Percentiles rank a stretch among this genome's conserved stretches.
phyloP scores from a whole-genome alignment of 2,888 invertebrate species.

The Omphaloscelis lunosa region DNA sequence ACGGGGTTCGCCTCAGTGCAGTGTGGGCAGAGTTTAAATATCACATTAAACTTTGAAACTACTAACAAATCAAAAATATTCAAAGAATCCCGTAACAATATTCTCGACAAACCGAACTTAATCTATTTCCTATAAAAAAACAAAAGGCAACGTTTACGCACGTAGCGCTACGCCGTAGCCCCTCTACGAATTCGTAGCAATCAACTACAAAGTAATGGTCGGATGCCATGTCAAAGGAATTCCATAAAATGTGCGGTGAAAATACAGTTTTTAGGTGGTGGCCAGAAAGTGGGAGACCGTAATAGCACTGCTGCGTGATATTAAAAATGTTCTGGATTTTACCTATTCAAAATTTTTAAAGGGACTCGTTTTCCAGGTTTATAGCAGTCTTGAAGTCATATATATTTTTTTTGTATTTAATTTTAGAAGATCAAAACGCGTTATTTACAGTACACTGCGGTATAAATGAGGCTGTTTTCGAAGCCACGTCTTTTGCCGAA shows the following conservation, averaged over 20 bases:
- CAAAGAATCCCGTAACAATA: neutral
- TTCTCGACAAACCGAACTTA: slow-evolving; percentile 38
- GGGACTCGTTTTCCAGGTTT: neutral
- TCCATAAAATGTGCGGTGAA: slow-evolving; percentile 80
- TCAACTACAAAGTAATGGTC: slow-evolving; percentile 85
- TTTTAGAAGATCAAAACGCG: neutral
- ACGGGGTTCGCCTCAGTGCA: neutral
- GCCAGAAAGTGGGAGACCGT: slow-evolving; percentile 49
- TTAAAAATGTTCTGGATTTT: slow-evolving; percentile 31
- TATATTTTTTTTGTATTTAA: neutral
- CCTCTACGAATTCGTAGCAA: slow-evolving; percentile 80
- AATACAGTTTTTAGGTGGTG: slow-evolving; percentile 64
- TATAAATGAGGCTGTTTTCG: slow-evolving; percentile 41
- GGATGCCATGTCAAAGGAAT: slow-evolving; percentile 89
- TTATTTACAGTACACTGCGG: neutral
- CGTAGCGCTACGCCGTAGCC: slow-evolving; percentile 73
- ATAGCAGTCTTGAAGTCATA: neutral
- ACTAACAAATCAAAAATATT: neutral
- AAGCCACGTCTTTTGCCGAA: slow-evolving; percentile 62
- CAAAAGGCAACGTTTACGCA: slow-evolving; percentile 68
- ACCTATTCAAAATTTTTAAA: neutral
- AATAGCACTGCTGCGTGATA: slow-evolving; percentile 14
- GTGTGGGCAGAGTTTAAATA: neutral
- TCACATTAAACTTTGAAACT: neutral
- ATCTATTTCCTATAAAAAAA: slow-evolving; percentile 50